Percentiles rank a stretch among this genome's conserved stretches.
Conservation (phyloP, 2,113 vertebrate species). For the Mystacornis crossleyi region DNA sequence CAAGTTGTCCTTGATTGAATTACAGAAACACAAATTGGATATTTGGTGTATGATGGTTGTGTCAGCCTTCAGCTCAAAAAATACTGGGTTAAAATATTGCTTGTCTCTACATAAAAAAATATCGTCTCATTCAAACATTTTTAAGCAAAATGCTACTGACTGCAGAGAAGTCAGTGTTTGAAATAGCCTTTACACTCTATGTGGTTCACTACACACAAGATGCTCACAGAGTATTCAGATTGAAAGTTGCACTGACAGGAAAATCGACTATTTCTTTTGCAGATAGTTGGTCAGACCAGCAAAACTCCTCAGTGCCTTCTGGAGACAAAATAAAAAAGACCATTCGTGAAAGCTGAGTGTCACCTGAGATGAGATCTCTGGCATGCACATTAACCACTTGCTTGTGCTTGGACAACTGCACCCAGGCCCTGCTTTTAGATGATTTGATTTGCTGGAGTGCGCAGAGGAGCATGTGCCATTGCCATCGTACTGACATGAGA, state of each 20-base stretch:
- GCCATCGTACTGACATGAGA: accelerated
- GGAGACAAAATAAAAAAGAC: not conserved
- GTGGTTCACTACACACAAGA: not conserved
- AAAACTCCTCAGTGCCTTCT: not conserved
- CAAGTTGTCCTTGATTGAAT: not conserved
- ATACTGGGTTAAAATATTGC: not conserved
- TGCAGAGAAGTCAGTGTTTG: not conserved
- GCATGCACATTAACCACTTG: accelerated
- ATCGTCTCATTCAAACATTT: not conserved
- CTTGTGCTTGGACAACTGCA: not conserved
- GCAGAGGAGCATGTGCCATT: accelerated
- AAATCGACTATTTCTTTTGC: accelerated
- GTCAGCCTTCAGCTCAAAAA: not conserved
- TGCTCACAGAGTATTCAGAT: not conserved
- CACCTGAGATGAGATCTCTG: not conserved
- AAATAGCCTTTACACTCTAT: not conserved
- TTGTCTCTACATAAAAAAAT: not conserved
- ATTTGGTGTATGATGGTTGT: not conserved
- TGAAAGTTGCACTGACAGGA: not conserved
- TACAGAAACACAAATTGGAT: not conserved
- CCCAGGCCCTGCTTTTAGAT: accelerated
- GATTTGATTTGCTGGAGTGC: not conserved
- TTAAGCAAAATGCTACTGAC: not conserved
- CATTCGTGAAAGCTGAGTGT: not conserved
- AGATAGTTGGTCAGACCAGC: not conserved